These are phyloP conservation scores for Gallinago undulata DNA, from an alignment of 2,113 vertebrate genomes.

Conservation along the genomic window DNA sequence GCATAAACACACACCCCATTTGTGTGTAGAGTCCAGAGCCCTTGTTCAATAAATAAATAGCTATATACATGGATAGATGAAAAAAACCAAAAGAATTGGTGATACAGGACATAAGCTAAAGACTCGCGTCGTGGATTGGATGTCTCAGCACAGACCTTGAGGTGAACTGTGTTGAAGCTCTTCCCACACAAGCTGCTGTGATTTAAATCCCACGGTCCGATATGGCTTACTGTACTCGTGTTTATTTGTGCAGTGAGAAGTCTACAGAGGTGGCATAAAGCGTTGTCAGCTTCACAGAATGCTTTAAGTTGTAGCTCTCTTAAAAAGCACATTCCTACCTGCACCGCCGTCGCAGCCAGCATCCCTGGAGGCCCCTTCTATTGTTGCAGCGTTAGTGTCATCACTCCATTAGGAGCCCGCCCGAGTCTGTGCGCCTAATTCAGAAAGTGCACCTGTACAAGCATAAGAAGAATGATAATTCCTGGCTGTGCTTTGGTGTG, in stretches of 20 bases:
- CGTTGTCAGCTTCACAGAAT: slow-evolving; percentile 5
- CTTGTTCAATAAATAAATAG: slow-evolving; percentile 24
- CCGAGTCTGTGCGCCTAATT: slow-evolving; percentile 57
- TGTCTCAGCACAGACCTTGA: not conserved
- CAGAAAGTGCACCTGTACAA: slow-evolving; percentile 76
- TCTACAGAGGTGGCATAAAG: not conserved
- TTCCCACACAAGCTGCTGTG: not conserved
- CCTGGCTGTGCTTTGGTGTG: slow-evolving; percentile 64
- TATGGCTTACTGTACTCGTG: slow-evolving; percentile 1
- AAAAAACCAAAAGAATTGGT: not conserved
- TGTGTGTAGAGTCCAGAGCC: not conserved
- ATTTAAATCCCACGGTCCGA: not conserved
- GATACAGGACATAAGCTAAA: not conserved
- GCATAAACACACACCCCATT: not conserved
- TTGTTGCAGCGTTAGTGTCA: slow-evolving; percentile 73
- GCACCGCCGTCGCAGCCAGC: not conserved
- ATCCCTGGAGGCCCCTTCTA: slow-evolving; percentile 62
- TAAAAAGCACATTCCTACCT: slow-evolving; percentile 66
- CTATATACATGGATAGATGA: not conserved
- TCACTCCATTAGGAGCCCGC: slow-evolving; percentile 69
- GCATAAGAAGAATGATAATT: slow-evolving; percentile 73
- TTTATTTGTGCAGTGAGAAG: slow-evolving; percentile 30
- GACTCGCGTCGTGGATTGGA: not conserved
- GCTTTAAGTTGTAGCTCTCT: slow-evolving; percentile 33
- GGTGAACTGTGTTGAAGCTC: not conserved